Base-by-base conservation (phyloP, 2,888 invertebrate species). In the Autographa pulchrina region DNA sequence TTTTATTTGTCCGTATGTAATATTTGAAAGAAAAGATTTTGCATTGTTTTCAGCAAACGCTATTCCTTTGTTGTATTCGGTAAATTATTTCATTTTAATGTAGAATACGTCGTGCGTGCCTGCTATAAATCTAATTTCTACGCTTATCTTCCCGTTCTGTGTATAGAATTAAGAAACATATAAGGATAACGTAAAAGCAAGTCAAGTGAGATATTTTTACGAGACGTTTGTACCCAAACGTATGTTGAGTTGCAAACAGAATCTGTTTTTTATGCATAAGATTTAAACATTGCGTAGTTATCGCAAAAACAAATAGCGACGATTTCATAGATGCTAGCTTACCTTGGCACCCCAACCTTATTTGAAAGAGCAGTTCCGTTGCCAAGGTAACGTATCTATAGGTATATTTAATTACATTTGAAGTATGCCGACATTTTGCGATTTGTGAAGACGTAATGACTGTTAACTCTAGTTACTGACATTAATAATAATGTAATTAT, bases 391-490 rank as follows among this genome's bases (percentile, higher is more conserved):
- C 82, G 64, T 41, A 65, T 70, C 69, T 75, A 70, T 62, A 75
- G 62, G 74, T 76, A 79, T 81, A 82, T 86, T 78, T 82, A 82
- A 86, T 85, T 82, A 85, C 82, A 82, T 82, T 79, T 77, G 71
- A 77, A 81, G 70, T 80, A 82, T 78, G 68, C 63, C 72, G 38
- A 77, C 73, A 80, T 75, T 82, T 72, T 56, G 63, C 62, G 62
- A 77, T 61, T 62, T 69, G 38, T 68, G 64, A 71, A 66, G 71
- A 77, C 65, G 61, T 72, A 81, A 68, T 72, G 60, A 72, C 52
- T 73, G 64, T 41, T 68, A 68, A 75, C 43, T 75, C 25, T 64
- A 69, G 60, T 69, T 65, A 65, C 61, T 70, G 58, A 66, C 52
- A 63, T 75, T 68, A 58, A 65, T 65, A 73, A 65, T 81, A 58